Percentiles rank a stretch among this genome's conserved stretches.
Conservation (phyloP, 2,113 vertebrate genomes). For the Misgurnus mizolepis region DNA sequence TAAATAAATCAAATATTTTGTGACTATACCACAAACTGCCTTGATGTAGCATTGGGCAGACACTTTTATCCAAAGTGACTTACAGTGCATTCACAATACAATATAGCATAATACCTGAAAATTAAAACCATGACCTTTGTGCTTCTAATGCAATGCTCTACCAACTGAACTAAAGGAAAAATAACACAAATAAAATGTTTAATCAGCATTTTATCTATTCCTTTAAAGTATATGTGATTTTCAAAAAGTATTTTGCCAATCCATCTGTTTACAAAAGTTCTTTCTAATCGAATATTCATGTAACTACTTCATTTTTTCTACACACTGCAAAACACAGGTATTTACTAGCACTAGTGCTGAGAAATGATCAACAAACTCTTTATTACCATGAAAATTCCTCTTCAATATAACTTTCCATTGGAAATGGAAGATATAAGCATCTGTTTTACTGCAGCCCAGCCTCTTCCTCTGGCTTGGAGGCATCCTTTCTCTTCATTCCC, state of each 20-base stretch:
- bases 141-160: too few relatives aligned
- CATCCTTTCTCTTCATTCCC: constrained; percentile 61
- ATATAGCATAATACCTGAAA: too few relatives aligned
- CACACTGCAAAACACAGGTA: constrained; percentile 15
- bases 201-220: too few relatives aligned
- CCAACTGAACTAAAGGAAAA: too few relatives aligned
- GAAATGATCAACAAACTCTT: constrained; percentile 39
- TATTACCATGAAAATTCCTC: constrained; percentile 57
- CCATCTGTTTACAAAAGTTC: not conserved
- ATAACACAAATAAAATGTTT: too few relatives aligned
- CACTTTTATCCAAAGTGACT: too few relatives aligned
- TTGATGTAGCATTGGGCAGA: too few relatives aligned
- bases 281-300: not conserved
- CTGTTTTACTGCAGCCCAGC: constrained; percentile 68
- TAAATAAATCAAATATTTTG: too few relatives aligned
- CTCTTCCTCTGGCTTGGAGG: constrained; percentile 54
- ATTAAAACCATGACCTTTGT: too few relatives aligned
- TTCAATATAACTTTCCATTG: constrained; percentile 53
- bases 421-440: constrained; percentile 61
- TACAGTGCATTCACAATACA: too few relatives aligned
- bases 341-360: constrained; percentile 21
- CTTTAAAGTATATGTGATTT: not conserved
- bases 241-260: not conserved
- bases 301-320: not conserved
- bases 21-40: too few relatives aligned